Evolutionary conservation across 2,888 invertebrate genomes (phyloP).

Genomic region (Bombyx huttoni): DNA sequence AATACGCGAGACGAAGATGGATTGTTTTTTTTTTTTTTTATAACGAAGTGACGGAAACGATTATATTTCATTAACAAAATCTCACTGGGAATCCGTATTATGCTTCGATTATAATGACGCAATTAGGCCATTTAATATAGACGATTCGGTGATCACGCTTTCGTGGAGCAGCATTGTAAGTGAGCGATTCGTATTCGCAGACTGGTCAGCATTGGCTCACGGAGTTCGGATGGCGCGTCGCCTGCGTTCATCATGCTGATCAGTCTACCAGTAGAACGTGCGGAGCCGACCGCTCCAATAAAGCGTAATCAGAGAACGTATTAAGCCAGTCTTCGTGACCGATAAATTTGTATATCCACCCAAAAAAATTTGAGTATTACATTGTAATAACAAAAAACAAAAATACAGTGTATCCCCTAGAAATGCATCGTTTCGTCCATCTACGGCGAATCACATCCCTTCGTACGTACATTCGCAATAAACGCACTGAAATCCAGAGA

Average conservation of each 20-base stretch:
- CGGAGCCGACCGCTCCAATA: not conserved
- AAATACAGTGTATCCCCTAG: conserved; percentile 54
- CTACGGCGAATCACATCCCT: conserved; percentile 23
- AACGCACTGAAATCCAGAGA: conserved; percentile 57
- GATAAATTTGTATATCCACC: conserved; percentile 49
- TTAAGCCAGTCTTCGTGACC: conserved; percentile 21
- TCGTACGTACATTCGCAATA: conserved; percentile 53
- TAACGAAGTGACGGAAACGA: no score
- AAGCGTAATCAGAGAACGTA: not conserved
- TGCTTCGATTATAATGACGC: not conserved
- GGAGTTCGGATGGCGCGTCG: not conserved
- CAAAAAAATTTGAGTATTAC: conserved; percentile 62
- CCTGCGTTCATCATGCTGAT: not conserved
- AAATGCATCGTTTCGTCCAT: conserved; percentile 20
- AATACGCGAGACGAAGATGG: conserved; percentile 23
- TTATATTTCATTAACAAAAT: no score
- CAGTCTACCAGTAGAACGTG: not conserved
- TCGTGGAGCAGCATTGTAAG: not conserved
- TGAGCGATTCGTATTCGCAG: not conserved
- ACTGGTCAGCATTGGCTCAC: not conserved
- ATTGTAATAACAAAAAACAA: conserved; percentile 55
- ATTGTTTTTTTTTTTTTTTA: no score
- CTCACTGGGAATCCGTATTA: not conserved
- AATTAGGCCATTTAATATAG: not conserved
- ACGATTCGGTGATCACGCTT: not conserved